Conservation (phyloP, 1,140 invertebrate species). For the Probaryconus sp. region DNA sequence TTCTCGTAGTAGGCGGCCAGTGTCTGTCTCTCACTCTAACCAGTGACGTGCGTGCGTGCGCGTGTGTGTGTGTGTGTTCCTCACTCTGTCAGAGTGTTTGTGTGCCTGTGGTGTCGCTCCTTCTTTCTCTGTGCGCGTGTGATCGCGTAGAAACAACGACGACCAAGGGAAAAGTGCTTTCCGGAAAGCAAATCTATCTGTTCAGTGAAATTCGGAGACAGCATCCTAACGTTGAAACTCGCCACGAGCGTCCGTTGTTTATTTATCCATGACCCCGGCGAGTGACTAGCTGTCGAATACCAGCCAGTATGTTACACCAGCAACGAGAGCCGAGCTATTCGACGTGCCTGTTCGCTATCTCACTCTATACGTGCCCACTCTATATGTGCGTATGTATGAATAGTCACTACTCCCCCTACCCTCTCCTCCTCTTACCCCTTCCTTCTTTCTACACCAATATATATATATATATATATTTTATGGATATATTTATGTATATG, state of each 20-base stretch:
- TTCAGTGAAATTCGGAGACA: neutral
- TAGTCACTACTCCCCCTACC: conserved; percentile 27
- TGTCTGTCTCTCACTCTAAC: conserved; percentile 16
- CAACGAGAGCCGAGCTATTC: conserved; percentile 48
- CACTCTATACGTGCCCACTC: conserved; percentile 37
- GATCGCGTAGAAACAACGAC: conserved; percentile 51
- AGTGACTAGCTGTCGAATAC: conserved; percentile 19
- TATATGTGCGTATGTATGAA: conserved; percentile 59
- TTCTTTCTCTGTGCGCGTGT: conserved; percentile 47
- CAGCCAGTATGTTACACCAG: conserved; percentile 52
- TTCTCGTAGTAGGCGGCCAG: conserved; percentile 15
- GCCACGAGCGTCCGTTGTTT: conserved; percentile 43
- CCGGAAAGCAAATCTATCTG: conserved; percentile 19
- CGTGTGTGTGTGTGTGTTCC: conserved; percentile 23
- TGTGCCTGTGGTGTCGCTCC: conserved; percentile 17
- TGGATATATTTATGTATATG: too few relatives aligned
- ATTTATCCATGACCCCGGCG: conserved; percentile 61
- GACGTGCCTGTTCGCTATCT: conserved; percentile 54
- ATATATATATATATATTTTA: conserved; percentile 40
- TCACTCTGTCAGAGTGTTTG: too few relatives aligned
- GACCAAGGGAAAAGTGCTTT: conserved; percentile 11
- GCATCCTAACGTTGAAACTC: conserved; percentile 4
- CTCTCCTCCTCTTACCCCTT: conserved; percentile 15
- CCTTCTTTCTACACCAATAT: conserved; percentile 27
- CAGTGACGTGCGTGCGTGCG: conserved; percentile 20